A percentile compares a stretch with the other conserved stretches of the same genome.
These are phyloP conservation scores for Salarias fasciatus DNA, from an alignment of 2,797 vertebrate genomes.

Conservation along the genomic window DNA sequence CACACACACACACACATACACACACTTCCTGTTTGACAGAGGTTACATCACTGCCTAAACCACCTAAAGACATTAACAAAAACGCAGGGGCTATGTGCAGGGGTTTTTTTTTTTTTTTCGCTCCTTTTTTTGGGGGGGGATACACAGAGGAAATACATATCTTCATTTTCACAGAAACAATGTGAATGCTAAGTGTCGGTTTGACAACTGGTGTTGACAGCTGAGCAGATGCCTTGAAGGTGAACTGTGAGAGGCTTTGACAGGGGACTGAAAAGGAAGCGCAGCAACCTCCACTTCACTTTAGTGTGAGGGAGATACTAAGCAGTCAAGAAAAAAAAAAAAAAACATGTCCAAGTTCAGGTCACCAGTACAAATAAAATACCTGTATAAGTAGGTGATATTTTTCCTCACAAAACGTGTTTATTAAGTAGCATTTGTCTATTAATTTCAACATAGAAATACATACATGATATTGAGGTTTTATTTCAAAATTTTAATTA, in stretches of 20 bases:
- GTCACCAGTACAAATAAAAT: constrained; percentile 45
- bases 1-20: constrained; percentile 11
- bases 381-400: background rate
- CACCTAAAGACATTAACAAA: constrained; percentile 76
- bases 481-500: no score
- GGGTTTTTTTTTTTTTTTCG: constrained; percentile 31
- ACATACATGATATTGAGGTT: no score
- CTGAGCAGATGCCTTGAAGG: constrained; percentile 78
- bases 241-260: constrained; percentile 78
- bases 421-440: no score
- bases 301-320: constrained; percentile 44
- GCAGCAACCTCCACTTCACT: constrained; percentile 55
- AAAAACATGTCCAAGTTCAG: constrained; percentile 46
- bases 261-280: constrained; percentile 72
- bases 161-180: constrained; percentile 74
- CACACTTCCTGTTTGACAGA: constrained; percentile 78
- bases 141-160: constrained; percentile 70
- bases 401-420: no score
- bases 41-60: constrained; percentile 78
- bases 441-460: no score
- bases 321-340: constrained; percentile 35
- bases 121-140: constrained; percentile 8
- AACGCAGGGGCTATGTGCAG: constrained; percentile 56
- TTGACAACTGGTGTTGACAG: constrained; percentile 79
- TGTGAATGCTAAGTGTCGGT: constrained; percentile 76